phyloP scores from a whole-genome alignment of 2,797 vertebrate species.

The Ctenopoma kingsleyae region DNA sequence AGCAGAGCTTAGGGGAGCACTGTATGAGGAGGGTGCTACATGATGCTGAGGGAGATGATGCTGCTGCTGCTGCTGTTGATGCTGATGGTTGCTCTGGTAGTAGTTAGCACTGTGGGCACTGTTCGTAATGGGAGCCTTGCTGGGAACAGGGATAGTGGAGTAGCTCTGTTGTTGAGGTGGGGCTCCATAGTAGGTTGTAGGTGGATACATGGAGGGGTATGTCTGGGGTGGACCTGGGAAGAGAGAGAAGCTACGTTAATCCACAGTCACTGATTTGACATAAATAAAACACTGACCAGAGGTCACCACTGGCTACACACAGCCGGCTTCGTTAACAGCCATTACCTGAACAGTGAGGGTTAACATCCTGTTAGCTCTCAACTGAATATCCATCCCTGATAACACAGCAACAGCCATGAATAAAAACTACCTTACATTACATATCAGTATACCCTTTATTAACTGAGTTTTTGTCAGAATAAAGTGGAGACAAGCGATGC shows the following conservation, averaged over 20 bases:
- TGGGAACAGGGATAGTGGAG: constrained; percentile 83
- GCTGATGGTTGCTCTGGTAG: constrained; percentile 86
- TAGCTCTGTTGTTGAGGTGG: constrained; percentile 84
- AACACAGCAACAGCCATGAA: neutral
- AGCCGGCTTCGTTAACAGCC: constrained; percentile 26
- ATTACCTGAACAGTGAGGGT: constrained; percentile 5
- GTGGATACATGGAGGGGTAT: constrained; percentile 82
- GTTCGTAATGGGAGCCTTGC: constrained; percentile 86
- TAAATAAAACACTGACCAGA: neutral
- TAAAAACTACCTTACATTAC: neutral
- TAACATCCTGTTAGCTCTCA: constrained; percentile 8
- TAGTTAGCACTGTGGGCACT: constrained; percentile 85
- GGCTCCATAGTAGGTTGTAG: constrained; percentile 83
- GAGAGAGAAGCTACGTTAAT: constrained; percentile 1
- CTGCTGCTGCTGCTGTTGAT: constrained; percentile 40
- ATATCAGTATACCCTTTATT: neutral
- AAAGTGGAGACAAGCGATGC: neutral
- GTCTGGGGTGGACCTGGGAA: constrained; percentile 88
- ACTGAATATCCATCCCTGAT: neutral
- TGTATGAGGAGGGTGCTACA: constrained; percentile 74
- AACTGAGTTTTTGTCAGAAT: accelerated
- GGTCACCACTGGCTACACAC: constrained; percentile 9
- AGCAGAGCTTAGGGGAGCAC: constrained; percentile 69
- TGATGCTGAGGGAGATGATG: constrained; percentile 75
- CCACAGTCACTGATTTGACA: neutral